Percentiles rank a stretch among this genome's conserved stretches.
Conservation (phyloP, 2,888 invertebrate genomes). For the Emesis castigata region DNA sequence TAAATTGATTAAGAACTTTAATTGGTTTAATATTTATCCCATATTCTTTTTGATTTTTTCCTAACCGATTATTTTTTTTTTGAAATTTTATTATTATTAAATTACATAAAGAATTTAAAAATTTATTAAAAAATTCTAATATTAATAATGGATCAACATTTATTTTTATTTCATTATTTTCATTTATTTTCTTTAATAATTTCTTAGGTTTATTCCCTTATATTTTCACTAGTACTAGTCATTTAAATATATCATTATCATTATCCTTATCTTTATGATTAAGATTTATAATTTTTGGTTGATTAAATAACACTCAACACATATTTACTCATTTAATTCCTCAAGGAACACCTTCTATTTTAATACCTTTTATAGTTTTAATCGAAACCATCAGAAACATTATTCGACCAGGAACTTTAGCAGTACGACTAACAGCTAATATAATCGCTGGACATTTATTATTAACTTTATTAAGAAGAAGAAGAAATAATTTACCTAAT, state of each 20-base stretch:
- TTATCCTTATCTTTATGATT: slow-evolving; percentile 90
- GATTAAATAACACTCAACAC: slow-evolving; percentile 89
- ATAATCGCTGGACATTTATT: slow-evolving; percentile 94
- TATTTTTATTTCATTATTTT: slow-evolving; percentile 88
- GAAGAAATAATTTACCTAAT: slow-evolving; percentile 71
- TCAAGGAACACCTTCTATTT: slow-evolving; percentile 87
- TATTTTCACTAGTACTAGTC: slow-evolving; percentile 92
- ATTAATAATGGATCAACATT: slow-evolving; percentile 84
- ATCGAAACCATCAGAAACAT: slow-evolving; percentile 94
- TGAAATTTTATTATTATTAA: slow-evolving; percentile 83
- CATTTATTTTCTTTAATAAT: slow-evolving; percentile 90
- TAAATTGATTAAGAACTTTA: slow-evolving; percentile 90
- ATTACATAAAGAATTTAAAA: slow-evolving; percentile 89
- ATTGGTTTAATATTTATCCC: slow-evolving; percentile 86
- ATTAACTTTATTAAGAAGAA: slow-evolving; percentile 88
- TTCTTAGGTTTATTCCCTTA: slow-evolving; percentile 92
- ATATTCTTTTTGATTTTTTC: slow-evolving; percentile 85
- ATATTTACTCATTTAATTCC: slow-evolving; percentile 92
- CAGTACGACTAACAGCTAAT: slow-evolving; percentile 93
- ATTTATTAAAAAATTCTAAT: slow-evolving; percentile 80
- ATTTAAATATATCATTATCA: slow-evolving; percentile 88
- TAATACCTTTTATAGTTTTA: slow-evolving; percentile 93
- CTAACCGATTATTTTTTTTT: slow-evolving; percentile 83
- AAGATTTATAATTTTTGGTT: slow-evolving; percentile 90
- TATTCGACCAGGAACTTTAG: slow-evolving; percentile 92